Conservation (phyloP, 2,888 invertebrate species). For the Noctuana brunneofusca region DNA sequence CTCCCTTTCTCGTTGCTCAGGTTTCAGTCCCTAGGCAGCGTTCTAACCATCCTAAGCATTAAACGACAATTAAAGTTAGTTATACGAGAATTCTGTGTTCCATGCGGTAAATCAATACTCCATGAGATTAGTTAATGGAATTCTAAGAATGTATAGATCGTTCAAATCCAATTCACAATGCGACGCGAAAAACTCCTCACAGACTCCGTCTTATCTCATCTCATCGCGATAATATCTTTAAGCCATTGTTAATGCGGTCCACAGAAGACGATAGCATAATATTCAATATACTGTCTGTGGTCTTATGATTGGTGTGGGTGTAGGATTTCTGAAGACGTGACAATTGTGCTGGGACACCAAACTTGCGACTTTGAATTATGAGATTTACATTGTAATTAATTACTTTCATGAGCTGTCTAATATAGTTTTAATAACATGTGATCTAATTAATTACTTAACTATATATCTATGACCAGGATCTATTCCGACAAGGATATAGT, state of each 20-base stretch:
- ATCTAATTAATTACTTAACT: too few relatives aligned
- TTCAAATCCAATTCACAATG: slow-evolving; percentile 12
- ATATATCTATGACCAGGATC: too few relatives aligned
- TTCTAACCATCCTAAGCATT: too few relatives aligned
- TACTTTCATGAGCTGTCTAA: neutral
- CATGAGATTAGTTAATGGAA: too few relatives aligned
- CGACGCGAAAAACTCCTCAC: slow-evolving; percentile 24
- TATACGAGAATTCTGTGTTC: too few relatives aligned
- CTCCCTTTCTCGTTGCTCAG: too few relatives aligned
- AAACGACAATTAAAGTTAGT: too few relatives aligned
- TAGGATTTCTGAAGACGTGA: slow-evolving; percentile 58
- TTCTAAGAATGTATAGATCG: too few relatives aligned
- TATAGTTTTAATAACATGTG: too few relatives aligned
- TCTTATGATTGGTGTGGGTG: slow-evolving; percentile 24
- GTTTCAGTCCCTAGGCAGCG: too few relatives aligned
- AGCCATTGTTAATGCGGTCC: slow-evolving; percentile 23
- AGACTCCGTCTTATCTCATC: slow-evolving; percentile 27
- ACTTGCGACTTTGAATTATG: slow-evolving; percentile 31
- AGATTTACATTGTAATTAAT: neutral
- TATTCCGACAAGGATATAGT: too few relatives aligned
- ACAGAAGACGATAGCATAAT: slow-evolving; percentile 27
- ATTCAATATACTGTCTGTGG: slow-evolving; percentile 25
- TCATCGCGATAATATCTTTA: slow-evolving; percentile 27
- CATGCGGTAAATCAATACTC: too few relatives aligned
- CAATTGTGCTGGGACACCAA: slow-evolving; percentile 63